Evolutionary conservation across 1,140 invertebrate species (phyloP).

Genomic region (Theocolax elegans): DNA sequence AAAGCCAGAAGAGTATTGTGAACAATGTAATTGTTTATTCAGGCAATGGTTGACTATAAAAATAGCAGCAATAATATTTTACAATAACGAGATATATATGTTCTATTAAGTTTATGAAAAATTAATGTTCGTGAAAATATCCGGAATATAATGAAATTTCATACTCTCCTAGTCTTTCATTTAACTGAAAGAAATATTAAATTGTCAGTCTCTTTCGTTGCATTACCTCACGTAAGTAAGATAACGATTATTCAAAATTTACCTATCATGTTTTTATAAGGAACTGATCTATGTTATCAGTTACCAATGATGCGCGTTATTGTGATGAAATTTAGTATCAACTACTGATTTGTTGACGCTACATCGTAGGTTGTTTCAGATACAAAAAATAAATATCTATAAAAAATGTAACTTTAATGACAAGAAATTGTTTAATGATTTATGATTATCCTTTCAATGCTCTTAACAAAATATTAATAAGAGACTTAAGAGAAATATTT

Average conservation of each 20-base stretch:
- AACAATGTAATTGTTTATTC: too few relatives aligned
- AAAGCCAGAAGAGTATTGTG: conserved; percentile 19
- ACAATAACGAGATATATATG: too few relatives aligned
- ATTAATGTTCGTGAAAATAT: too few relatives aligned
- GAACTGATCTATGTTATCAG: conserved; percentile 12
- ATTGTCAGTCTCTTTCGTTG: conserved; percentile 38
- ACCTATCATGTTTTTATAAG: conserved; percentile 4
- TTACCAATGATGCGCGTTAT: neutral
- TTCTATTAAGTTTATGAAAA: neutral
- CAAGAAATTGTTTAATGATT: neutral
- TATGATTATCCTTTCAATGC: neutral
- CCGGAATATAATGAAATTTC: neutral
- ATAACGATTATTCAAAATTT: conserved; percentile 5
- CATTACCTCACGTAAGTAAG: conserved; percentile 28
- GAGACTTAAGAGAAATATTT: neutral
- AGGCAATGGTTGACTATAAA: too few relatives aligned
- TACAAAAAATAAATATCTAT: neutral
- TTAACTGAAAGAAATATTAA: conserved; percentile 20
- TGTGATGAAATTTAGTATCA: conserved; percentile 12
- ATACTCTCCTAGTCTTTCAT: conserved; percentile 19
- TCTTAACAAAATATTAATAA: neutral
- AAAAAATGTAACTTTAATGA: neutral
- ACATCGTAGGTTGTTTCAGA: neutral
- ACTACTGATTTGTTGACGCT: neutral
- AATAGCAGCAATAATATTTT: too few relatives aligned